These are phyloP conservation scores for Scomber japonicus DNA, from an alignment of 2,113 vertebrate genomes.

Conservation along the genomic window DNA sequence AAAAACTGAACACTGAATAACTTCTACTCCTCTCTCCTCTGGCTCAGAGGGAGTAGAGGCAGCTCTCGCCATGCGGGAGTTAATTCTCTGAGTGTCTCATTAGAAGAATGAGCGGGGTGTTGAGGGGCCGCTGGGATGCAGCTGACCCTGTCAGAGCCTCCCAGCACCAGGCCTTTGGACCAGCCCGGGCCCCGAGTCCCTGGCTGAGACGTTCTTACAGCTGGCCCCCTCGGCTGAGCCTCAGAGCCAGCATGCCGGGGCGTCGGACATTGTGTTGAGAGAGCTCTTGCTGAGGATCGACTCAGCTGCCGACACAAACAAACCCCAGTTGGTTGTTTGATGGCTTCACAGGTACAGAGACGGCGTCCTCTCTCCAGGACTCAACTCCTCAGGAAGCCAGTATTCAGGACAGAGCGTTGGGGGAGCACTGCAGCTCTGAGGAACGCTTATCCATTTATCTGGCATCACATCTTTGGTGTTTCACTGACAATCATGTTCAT, in stretches of 20 bases:
- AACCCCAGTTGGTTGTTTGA: constrained; percentile 63
- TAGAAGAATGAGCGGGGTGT: constrained; percentile 69
- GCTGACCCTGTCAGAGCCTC: constrained; percentile 58
- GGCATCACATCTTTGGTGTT: constrained; percentile 1
- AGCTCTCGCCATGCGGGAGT: constrained; percentile 44
- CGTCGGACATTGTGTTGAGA: constrained; percentile 54
- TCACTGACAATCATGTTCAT: neutral
- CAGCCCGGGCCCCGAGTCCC: constrained; percentile 25
- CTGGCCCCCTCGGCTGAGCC: constrained; percentile 41
- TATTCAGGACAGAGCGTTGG: constrained; percentile 33
- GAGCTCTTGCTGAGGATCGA: constrained; percentile 57
- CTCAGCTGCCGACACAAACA: constrained; percentile 58
- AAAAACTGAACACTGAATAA: constrained; percentile 8
- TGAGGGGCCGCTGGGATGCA: constrained; percentile 62
- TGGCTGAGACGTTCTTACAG: constrained; percentile 40
- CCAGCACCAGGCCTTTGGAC: constrained; percentile 58
- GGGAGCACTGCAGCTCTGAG: constrained; percentile 20
- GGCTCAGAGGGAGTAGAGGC: constrained; percentile 22
- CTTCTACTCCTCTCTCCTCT: neutral
- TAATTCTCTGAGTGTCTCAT: constrained; percentile 67
- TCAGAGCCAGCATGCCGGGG: constrained; percentile 48
- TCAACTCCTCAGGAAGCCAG: constrained; percentile 15
- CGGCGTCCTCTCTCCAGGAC: constrained; percentile 49
- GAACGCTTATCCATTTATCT: constrained; percentile 14
- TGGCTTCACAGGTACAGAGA: constrained; percentile 64